Evolutionary conservation across 2,888 invertebrate genomes (phyloP).

Genomic region (Odontothrips loti): DNA sequence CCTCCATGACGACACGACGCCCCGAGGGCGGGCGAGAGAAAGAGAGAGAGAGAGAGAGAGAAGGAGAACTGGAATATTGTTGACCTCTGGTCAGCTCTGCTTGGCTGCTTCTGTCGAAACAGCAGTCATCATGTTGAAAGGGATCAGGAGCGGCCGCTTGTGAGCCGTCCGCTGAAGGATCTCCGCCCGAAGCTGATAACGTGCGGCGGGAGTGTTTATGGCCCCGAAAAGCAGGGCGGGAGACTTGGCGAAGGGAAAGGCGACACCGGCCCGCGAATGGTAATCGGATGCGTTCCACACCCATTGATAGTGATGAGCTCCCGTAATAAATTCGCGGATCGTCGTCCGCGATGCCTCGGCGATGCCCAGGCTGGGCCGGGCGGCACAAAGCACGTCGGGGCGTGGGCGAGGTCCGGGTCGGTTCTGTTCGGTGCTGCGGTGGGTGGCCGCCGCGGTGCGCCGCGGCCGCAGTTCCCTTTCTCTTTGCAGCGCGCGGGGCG

Average conservation of each 20-base stretch:
- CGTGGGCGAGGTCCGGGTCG: constrained; percentile 32
- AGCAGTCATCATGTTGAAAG: too few relatives aligned
- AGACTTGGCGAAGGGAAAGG: too few relatives aligned
- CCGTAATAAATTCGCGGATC: constrained; percentile 20
- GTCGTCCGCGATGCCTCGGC: constrained; percentile 22
- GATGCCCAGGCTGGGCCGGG: constrained; percentile 28
- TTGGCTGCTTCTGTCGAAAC: too few relatives aligned
- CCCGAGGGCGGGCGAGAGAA: background rate
- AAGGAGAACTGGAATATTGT: too few relatives aligned
- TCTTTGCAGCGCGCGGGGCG: constrained; percentile 23
- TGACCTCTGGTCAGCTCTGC: too few relatives aligned
- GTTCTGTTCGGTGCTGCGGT: too few relatives aligned
- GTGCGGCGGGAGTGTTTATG: too few relatives aligned
- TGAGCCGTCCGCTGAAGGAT: too few relatives aligned
- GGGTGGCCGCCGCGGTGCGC: background rate
- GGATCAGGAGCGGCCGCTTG: too few relatives aligned
- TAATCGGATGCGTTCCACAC: background rate
- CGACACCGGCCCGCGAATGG: background rate
- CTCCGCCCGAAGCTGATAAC: too few relatives aligned
- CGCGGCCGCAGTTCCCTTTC: background rate
- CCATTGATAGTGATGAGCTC: constrained; percentile 15
- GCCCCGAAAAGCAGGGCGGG: too few relatives aligned
- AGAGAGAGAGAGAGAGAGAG: too few relatives aligned
- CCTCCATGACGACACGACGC: background rate
- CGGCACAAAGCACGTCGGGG: constrained; percentile 33